phyloP scores from a whole-genome alignment of 2,888 invertebrate species.

The Fragum sueziense region DNA sequence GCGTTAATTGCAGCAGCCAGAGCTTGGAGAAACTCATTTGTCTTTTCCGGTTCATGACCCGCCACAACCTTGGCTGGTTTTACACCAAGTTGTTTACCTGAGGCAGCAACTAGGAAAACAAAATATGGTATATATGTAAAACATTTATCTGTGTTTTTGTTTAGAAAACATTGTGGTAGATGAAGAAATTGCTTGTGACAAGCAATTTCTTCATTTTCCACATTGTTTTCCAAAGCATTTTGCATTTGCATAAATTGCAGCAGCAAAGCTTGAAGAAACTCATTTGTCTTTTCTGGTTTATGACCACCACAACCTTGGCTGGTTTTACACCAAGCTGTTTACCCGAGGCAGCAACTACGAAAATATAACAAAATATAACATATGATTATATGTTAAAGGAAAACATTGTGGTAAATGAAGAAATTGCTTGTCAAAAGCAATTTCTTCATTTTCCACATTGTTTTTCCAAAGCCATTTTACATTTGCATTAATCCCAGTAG shows the following conservation, averaged over 20 bases:
- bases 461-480: constrained; percentile 53
- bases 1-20: constrained; percentile 85
- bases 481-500: constrained; percentile 80
- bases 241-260: constrained; percentile 80
- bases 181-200: not conserved
- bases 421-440: not conserved
- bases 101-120: constrained; percentile 86
- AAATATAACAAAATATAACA: constrained; percentile 9
- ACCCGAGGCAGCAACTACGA: constrained; percentile 86
- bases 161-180: not conserved
- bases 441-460: too few species aligned
- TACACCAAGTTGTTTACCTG: constrained; percentile 87
- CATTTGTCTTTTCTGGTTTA: constrained; percentile 96
- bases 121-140: too few species aligned
- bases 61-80: constrained; percentile 96
- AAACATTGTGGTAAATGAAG: not conserved
- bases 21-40: constrained; percentile 94
- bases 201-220: not conserved
- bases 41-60: constrained; percentile 96
- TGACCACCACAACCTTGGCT: constrained; percentile 96
- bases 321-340: constrained; percentile 89
- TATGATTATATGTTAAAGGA: too few species aligned
- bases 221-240: not conserved
- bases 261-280: constrained; percentile 92
- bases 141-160: too few species aligned